These are phyloP conservation scores for Paramormyrops hopkinsi DNA, from an alignment of 2,797 vertebrate species.

Conservation along the genomic window DNA sequence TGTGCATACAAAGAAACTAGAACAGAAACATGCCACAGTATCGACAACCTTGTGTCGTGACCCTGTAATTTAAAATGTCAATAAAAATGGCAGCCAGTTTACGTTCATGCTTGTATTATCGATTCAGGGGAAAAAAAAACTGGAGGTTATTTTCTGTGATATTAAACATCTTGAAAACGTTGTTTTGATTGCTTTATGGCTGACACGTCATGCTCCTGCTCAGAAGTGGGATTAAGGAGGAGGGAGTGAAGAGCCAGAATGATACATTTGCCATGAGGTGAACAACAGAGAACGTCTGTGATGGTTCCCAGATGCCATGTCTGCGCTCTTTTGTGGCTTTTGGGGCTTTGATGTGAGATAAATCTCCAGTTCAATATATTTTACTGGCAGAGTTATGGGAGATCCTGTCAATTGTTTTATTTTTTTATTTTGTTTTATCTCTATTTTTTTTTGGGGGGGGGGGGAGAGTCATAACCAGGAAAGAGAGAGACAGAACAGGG, in stretches of 20 bases:
- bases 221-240: conserved; percentile 33
- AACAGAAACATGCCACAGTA: background rate
- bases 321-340: background rate
- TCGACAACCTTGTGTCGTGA: background rate
- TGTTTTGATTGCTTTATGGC: conserved; percentile 8
- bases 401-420: background rate
- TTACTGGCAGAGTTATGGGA: conserved; percentile 34
- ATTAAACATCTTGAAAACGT: background rate
- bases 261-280: conserved; percentile 32
- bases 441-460: background rate
- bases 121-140: background rate
- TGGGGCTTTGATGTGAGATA: conserved; percentile 19
- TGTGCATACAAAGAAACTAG: background rate
- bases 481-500: background rate
- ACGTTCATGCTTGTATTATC: background rate
- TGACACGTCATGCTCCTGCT: background rate
- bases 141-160: background rate
- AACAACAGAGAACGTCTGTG: conserved; percentile 34
- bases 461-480: background rate
- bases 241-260: conserved; percentile 20
- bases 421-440: background rate
- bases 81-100: background rate
- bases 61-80: background rate
- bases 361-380: conserved; percentile 30
- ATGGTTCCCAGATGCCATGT: conserved; percentile 52